Evolutionary conservation across 2,888 invertebrate genomes (phyloP).

Genomic region (Tachina fera): DNA sequence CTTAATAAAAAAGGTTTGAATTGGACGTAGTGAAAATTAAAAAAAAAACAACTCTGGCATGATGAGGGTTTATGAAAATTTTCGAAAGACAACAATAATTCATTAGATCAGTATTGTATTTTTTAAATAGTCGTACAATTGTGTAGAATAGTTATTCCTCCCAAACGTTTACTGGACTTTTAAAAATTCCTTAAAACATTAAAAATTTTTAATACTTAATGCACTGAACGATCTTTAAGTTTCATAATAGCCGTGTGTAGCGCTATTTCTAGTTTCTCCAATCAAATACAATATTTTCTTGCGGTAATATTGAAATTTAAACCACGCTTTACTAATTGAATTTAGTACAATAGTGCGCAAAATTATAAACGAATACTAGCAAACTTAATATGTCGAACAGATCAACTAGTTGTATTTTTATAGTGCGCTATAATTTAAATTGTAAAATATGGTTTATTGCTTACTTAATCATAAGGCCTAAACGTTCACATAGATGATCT

Average conservation of each 20-base stretch:
- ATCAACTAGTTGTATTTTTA: slow-evolving; percentile 41
- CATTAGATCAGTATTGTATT: too few species aligned
- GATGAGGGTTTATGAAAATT: too few species aligned
- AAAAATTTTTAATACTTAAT: too few species aligned
- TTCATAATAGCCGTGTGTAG: background rate
- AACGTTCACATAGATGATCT: slow-evolving; percentile 51
- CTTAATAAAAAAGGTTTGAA: too few species aligned
- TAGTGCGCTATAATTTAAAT: slow-evolving; percentile 21
- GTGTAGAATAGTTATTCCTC: too few species aligned
- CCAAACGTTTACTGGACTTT: too few species aligned
- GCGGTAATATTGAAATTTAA: slow-evolving; percentile 45
- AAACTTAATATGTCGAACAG: background rate
- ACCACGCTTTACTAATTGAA: slow-evolving; percentile 52
- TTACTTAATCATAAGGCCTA: slow-evolving; percentile 51
- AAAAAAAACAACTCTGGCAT: too few species aligned
- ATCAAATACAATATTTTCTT: slow-evolving; percentile 27
- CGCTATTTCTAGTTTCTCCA: background rate
- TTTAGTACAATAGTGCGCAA: slow-evolving; percentile 27
- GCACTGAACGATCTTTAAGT: background rate
- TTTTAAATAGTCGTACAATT: too few species aligned
- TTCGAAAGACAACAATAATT: too few species aligned
- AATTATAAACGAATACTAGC: slow-evolving; percentile 1
- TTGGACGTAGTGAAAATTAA: too few species aligned
- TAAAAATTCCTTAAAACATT: too few species aligned
- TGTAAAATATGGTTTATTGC: slow-evolving; percentile 32